Conservation (phyloP, 1,140 invertebrate species). For the Drosophila pachea region DNA sequence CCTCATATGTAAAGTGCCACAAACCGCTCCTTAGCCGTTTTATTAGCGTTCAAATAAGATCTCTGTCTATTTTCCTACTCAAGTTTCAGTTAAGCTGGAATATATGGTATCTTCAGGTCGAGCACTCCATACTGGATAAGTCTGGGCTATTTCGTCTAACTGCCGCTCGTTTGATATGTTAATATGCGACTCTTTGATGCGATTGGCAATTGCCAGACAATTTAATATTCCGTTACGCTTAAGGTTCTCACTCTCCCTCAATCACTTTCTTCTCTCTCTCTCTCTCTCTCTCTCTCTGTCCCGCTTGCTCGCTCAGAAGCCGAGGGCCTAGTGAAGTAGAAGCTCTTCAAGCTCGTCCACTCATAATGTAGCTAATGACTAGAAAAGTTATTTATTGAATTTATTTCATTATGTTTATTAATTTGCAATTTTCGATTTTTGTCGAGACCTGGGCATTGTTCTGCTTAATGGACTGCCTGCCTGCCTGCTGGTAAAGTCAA, state of each 20-base stretch:
- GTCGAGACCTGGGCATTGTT: constrained; percentile 12
- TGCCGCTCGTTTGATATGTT: constrained; percentile 75
- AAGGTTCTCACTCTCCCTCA: constrained; percentile 12
- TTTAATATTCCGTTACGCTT: constrained; percentile 67
- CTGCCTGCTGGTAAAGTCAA: constrained; percentile 12
- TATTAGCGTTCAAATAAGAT: too few relatives aligned
- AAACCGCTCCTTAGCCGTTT: too few relatives aligned
- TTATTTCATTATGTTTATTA: not conserved
- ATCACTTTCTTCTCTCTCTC: too few relatives aligned
- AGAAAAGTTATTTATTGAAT: constrained; percentile 22
- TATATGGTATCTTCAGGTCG: not conserved
- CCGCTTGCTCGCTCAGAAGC: too few relatives aligned
- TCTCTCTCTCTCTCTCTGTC: too few relatives aligned
- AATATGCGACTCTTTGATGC: constrained; percentile 72
- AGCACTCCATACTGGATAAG: not conserved
- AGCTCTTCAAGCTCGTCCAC: not conserved
- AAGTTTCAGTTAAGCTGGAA: not conserved
- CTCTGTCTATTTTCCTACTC: not conserved
- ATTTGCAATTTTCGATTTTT: not conserved
- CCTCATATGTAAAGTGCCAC: too few relatives aligned
- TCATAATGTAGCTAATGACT: constrained; percentile 6
- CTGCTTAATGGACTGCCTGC: constrained; percentile 2
- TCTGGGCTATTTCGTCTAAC: constrained; percentile 53
- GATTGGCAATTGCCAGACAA: constrained; percentile 72
- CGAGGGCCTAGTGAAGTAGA: not conserved